Conservation (phyloP, 1,140 invertebrate species). For the Bombus impatiens region DNA sequence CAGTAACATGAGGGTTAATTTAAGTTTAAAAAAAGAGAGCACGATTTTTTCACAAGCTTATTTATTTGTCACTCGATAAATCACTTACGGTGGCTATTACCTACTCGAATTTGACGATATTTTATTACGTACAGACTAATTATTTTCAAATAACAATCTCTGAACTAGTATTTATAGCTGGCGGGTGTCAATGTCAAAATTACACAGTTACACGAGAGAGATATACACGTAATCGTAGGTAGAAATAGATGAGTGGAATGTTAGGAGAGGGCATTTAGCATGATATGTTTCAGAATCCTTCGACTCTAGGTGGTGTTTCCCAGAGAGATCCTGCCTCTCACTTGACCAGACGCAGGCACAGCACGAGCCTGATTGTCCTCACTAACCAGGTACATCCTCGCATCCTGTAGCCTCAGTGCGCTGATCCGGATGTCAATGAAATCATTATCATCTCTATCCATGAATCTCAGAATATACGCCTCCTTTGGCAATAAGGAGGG, state of each 20-base stretch:
- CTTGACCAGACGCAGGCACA: constrained; percentile 89
- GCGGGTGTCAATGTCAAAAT: constrained; percentile 3
- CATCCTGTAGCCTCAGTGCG: constrained; percentile 67
- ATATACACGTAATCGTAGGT: constrained; percentile 32
- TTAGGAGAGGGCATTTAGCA: constrained; percentile 79
- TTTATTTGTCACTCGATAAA: constrained; percentile 23
- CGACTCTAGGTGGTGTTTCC: constrained; percentile 80
- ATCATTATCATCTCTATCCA: constrained; percentile 44
- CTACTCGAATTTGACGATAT: constrained; percentile 36
- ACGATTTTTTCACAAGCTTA: constrained; percentile 51
- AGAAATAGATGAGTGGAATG: constrained; percentile 63
- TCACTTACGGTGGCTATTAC: constrained; percentile 41
- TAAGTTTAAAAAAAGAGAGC: constrained; percentile 24
- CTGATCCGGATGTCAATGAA: constrained; percentile 56
- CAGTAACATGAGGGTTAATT: constrained; percentile 18
- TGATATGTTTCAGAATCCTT: constrained; percentile 84
- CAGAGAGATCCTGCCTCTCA: constrained; percentile 83
- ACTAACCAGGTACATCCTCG: constrained; percentile 84
- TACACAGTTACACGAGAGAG: constrained; percentile 23
- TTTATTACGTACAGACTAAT: constrained; percentile 30
- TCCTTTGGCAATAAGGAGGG: constrained; percentile 32
- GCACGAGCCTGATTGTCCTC: constrained; percentile 84
- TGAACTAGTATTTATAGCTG: constrained; percentile 3
- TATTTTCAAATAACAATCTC: constrained; percentile 20
- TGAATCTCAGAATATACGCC: constrained; percentile 33